Base-by-base conservation (phyloP, 2,888 invertebrate genomes). In the Drosophila borealis region DNA sequence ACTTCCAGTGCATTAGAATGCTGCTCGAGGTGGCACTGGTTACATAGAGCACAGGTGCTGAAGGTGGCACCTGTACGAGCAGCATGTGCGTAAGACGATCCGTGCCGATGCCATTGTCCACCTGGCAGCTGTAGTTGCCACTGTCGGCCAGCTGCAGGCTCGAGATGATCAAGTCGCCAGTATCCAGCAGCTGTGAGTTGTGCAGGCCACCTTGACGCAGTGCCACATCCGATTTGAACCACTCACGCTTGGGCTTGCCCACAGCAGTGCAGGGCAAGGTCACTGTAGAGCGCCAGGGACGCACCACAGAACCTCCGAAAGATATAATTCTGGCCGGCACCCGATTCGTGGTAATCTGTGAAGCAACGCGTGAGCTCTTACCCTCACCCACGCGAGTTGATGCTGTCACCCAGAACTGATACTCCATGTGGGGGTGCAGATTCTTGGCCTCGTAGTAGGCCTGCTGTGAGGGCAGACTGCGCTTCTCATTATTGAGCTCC, bases 361-460 rank as follows among this genome's bases (percentile, higher is more conserved):
- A 94, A 6, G 95, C 94, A 2, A 95, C 95, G 60, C 94, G 93
- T 0, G 95, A 95, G 89, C 95, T 95, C 86, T 95, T 95, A 0
- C 96, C 96, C 90, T 96, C 96, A 0, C 96, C 96, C 42, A 96
- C 95, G 36, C 95, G 93, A 0, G 96, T 96, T 4, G 95, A 95
- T 1, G 96, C 96, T 0, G 96, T 95, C 21, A 96, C 95, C 95
- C 96, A 96, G 90, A 96, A 96, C 88, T 96, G 95, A 89, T 96
- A 96, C 85, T 96, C 95, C 57, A 95, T 94, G 72, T 95, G 95
- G 9, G 94, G 94, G 87, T 95, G 95, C 33, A 96, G 93, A 46
- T 94, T 94, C 81, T 95, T 95, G 2, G 95, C 94, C 89, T 96
- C 95, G 81, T 94, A 95, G 64, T 93, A 94, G 2, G 94, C 94